These are phyloP conservation scores for Lucilia cuprina DNA, from an alignment of 1,140 invertebrate genomes.

Conservation along the genomic window DNA sequence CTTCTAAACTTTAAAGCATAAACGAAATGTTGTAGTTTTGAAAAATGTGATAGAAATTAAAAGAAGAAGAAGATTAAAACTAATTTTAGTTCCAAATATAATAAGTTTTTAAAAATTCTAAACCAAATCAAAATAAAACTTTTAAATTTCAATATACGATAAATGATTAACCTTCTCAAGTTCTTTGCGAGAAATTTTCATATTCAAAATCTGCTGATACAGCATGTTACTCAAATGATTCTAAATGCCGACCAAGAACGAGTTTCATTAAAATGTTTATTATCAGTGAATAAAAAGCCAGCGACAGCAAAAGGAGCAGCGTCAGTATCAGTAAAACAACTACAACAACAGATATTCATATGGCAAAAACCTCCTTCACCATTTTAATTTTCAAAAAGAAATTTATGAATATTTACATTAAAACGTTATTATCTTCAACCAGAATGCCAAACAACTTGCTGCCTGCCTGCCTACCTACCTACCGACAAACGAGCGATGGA, in stretches of 20 bases:
- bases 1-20: too few relatives aligned
- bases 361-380: conserved; percentile 20
- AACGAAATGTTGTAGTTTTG: too few relatives aligned
- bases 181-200: neutral
- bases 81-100: too few relatives aligned
- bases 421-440: conserved; percentile 30
- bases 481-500: conserved; percentile 26
- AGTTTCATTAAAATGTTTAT: conserved; percentile 8
- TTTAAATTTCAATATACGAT: neutral
- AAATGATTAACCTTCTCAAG: neutral
- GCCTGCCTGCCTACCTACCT: neutral
- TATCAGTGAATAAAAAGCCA: neutral
- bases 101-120: too few relatives aligned
- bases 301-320: neutral
- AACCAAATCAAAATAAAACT: too few relatives aligned
- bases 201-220: neutral
- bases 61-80: too few relatives aligned
- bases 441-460: conserved; percentile 17
- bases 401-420: conserved; percentile 35
- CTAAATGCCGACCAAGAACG: neutral
- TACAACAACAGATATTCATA: neutral
- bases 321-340: neutral
- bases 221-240: neutral
- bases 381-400: conserved; percentile 35
- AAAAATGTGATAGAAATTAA: too few relatives aligned